phyloP scores from a whole-genome alignment of 1,140 invertebrate species.

The Megalonaias nervosa region DNA sequence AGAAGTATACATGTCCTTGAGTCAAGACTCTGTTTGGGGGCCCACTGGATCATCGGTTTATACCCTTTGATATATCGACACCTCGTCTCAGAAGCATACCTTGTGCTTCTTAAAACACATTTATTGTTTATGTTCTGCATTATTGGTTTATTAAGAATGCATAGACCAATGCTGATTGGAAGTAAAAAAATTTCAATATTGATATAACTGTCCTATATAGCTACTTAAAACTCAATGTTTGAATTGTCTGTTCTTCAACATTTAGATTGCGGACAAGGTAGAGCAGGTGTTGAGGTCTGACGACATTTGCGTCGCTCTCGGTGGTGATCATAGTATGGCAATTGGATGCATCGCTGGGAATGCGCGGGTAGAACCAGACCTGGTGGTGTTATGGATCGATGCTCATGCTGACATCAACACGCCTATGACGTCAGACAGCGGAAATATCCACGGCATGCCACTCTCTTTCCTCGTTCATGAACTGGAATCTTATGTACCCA shows the following conservation, averaged over 20 bases:
- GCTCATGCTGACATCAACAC: constrained; percentile 97
- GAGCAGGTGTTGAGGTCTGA: constrained; percentile 40
- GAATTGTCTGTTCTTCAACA: constrained; percentile 1
- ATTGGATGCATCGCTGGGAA: constrained; percentile 87
- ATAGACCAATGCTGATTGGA: too few species aligned
- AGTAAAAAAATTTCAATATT: background rate
- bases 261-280: constrained; percentile 53
- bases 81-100: background rate
- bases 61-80: background rate
- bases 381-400: constrained; percentile 93
- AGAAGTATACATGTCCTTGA: too few species aligned
- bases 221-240: background rate
- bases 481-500: constrained; percentile 81
- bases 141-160: background rate
- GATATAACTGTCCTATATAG: background rate
- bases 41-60: too few species aligned
- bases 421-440: constrained; percentile 81
- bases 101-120: background rate
- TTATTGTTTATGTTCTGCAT: background rate
- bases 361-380: constrained; percentile 78
- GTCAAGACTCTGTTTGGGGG: too few species aligned
- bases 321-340: constrained; percentile 91
- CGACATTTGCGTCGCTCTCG: constrained; percentile 62
- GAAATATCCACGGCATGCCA: constrained; percentile 95
- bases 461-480: constrained; percentile 87